Base-by-base conservation (phyloP, 2,888 invertebrate genomes). In the Resseliella maxima region DNA sequence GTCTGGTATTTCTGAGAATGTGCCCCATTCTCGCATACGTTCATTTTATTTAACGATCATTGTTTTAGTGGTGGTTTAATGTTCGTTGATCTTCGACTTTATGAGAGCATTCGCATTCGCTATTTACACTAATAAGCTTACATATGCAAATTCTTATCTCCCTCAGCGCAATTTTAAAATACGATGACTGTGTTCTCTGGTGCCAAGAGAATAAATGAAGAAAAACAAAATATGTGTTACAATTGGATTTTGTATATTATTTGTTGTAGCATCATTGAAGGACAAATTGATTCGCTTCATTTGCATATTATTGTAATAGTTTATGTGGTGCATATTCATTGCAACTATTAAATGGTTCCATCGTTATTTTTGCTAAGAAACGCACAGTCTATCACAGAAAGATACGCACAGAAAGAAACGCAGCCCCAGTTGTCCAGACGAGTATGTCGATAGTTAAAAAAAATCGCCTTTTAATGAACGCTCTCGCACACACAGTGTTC, bases 21-120 rank as follows among this genome's bases (percentile, higher is more conserved):
- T n/a, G n/a, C n/a, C n/a, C n/a, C n/a, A n/a, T n/a, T n/a, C n/a
- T 59, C 50, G 50, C 50, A 10, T 50, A 18, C 21, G 50, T 50
- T 50, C 50, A 18, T 50, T 18, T 21, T 18, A 2, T 50, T 59
- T 59, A n/a, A 0, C 50, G 50, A 2, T 50, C 41, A 41, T 6
- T 50, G 6, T 50, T 27, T 59, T 27, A 27, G 72, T 72, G 72
- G 72, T 72, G 72, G 72, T 72, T 72, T 72, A 72, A 72, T 72
- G 72, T 72, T 15, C 27, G 31, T 31, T 72, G 72, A 72, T 72
- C 72, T 72, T 72, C 31, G 72, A 72, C 72, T 72, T 35, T 27
- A 5, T 12, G 72, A 72, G 72, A 72, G n/a, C 72, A 31, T 72
- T 72, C n/a, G 31, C 72, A 31, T 18, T 18, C 12, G 31, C 15